These are phyloP conservation scores for Eretmodus cyanostictus DNA, from an alignment of 2,113 vertebrate species.

Conservation along the genomic window DNA sequence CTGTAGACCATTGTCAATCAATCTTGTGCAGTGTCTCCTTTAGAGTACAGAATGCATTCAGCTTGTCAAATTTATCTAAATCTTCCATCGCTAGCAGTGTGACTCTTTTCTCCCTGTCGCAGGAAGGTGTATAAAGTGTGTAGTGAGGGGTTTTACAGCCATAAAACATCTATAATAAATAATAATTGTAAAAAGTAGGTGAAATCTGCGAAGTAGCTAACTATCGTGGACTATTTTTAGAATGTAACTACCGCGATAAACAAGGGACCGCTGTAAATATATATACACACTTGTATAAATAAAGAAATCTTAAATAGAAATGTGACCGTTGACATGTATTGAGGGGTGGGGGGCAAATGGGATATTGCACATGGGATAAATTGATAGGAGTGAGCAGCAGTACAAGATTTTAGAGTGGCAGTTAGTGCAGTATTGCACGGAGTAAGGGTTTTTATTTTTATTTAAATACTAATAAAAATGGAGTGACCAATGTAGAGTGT, in stretches of 20 bases:
- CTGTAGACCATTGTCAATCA: neutral
- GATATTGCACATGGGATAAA: neutral
- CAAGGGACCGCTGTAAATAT: neutral
- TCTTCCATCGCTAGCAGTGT: neutral
- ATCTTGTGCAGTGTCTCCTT: neutral
- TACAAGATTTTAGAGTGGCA: neutral
- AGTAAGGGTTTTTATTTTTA: neutral
- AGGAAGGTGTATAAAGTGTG: neutral
- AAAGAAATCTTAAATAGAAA: neutral
- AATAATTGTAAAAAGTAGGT: neutral
- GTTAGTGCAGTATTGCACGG: neutral
- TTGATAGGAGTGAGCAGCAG: neutral
- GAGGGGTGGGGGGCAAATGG: neutral
- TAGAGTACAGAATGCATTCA: neutral
- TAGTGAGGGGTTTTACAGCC: neutral
- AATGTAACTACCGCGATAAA: neutral
- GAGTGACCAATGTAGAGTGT: neutral
- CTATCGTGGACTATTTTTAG: neutral
- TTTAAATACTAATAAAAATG: neutral
- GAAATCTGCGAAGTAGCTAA: neutral
- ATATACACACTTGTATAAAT: neutral
- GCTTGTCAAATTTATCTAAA: neutral
- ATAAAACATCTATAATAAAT: neutral
- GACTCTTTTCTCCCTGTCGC: neutral
- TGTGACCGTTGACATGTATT: neutral